Percentiles rank a stretch among this genome's conserved stretches.
Conservation (phyloP, 2,888 invertebrate genomes). For the Hypomecis punctinalis region DNA sequence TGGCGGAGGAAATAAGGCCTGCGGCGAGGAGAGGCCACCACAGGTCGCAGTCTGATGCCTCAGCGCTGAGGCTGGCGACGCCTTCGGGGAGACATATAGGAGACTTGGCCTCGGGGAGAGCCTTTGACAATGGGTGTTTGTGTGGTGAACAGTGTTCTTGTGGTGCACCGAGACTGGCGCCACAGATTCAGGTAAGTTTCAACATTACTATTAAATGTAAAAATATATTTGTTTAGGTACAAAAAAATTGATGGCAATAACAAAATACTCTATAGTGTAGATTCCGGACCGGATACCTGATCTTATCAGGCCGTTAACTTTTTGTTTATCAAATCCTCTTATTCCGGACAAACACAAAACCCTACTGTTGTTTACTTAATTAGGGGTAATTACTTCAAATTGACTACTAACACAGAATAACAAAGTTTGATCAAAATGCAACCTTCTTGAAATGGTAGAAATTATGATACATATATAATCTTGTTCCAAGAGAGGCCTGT, state of each 20-base stretch:
- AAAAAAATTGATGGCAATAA: background rate
- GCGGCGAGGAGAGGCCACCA: conserved; percentile 80
- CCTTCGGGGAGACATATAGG: conserved; percentile 90
- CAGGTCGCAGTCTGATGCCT: conserved; percentile 92
- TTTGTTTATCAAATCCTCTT: conserved; percentile 10
- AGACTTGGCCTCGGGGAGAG: conserved; percentile 96
- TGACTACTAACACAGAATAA: background rate
- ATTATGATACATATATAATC: no score
- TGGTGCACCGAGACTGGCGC: conserved; percentile 78
- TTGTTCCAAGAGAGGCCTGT: no score
- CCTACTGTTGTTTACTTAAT: conserved; percentile 10
- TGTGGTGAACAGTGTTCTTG: conserved; percentile 92
- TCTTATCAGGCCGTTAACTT: conserved; percentile 11
- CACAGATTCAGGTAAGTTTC: conserved; percentile 74
- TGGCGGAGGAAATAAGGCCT: conserved; percentile 79
- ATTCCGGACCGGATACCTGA: conserved; percentile 9
- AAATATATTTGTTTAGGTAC: background rate
- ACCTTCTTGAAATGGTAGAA: no score
- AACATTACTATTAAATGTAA: background rate
- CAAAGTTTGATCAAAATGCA: background rate
- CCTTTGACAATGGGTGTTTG: conserved; percentile 98
- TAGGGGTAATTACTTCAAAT: conserved; percentile 7
- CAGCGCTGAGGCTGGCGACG: conserved; percentile 85
- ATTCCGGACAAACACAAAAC: background rate
- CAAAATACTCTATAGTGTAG: no score